Conservation (phyloP, 2,113 vertebrate genomes). For the Orthonyx spaldingii region DNA sequence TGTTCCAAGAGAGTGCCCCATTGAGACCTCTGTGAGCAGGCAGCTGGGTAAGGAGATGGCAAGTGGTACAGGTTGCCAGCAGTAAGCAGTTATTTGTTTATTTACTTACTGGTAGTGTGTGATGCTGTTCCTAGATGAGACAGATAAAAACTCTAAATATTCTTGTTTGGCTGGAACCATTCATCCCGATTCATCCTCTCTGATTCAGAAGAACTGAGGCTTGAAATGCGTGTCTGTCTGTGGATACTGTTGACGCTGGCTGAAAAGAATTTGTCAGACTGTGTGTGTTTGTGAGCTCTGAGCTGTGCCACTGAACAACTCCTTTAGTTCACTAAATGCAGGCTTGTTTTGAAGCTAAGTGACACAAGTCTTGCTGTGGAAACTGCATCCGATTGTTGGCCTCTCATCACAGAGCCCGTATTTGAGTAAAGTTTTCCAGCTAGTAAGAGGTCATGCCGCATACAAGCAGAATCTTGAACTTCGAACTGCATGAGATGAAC, state of each 20-base stretch:
- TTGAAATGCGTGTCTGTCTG: constrained; percentile 8
- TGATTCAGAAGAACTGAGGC: constrained; percentile 34
- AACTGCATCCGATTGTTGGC: neutral
- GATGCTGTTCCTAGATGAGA: neutral
- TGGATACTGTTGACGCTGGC: neutral
- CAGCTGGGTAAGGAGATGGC: neutral
- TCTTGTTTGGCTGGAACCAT: neutral
- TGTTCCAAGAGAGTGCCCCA: neutral
- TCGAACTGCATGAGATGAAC: neutral
- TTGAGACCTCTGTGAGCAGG: neutral
- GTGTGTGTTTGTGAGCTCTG: neutral
- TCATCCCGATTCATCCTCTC: constrained; percentile 4
- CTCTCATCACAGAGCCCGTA: neutral
- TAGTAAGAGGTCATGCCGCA: neutral
- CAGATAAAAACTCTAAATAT: neutral
- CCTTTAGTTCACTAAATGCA: neutral
- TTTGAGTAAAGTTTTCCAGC: constrained; percentile 19
- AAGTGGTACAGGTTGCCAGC: neutral
- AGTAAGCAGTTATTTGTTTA: neutral
- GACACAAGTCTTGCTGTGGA: neutral
- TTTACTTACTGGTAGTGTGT: neutral
- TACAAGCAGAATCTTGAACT: neutral
- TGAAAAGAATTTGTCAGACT: constrained; percentile 31
- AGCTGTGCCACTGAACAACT: neutral
- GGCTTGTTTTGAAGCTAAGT: constrained; percentile 12